Evolutionary conservation across 2,113 vertebrate species (phyloP).

Genomic region (Psophia crepitans): DNA sequence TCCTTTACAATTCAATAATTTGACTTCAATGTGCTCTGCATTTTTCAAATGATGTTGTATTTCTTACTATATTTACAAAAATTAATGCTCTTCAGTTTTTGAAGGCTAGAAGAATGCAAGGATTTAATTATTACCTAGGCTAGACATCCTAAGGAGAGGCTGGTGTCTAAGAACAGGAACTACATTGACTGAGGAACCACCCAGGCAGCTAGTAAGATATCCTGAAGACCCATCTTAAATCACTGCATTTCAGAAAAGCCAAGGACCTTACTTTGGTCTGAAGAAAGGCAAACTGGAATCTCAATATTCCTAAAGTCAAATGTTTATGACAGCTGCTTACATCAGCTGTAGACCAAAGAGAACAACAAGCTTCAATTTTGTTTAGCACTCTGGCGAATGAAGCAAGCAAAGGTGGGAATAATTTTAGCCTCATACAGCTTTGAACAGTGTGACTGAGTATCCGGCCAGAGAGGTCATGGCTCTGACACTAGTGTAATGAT

Average conservation of each 20-base stretch:
- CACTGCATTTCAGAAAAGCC: background rate
- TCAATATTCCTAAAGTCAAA: background rate
- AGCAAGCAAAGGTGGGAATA: background rate
- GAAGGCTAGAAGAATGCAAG: background rate
- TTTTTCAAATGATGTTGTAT: background rate
- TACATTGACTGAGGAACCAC: background rate
- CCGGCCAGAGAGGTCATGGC: background rate
- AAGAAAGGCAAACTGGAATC: background rate
- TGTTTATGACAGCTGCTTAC: background rate
- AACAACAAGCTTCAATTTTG: background rate
- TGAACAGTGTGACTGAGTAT: background rate
- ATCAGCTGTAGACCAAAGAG: background rate
- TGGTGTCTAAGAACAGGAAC: background rate
- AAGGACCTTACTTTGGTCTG: background rate
- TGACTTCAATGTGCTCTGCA: background rate
- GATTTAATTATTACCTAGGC: background rate
- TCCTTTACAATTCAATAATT: background rate
- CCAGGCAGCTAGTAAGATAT: background rate
- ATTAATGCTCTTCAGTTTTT: background rate
- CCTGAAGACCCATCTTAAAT: background rate
- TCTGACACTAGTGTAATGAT: background rate
- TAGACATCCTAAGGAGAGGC: background rate
- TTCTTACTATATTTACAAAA: background rate
- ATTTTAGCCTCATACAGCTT: background rate
- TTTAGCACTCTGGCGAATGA: background rate